These are phyloP conservation scores for Exephanes ischioxanthus DNA, from an alignment of 2,888 invertebrate genomes.

Conservation along the genomic window DNA sequence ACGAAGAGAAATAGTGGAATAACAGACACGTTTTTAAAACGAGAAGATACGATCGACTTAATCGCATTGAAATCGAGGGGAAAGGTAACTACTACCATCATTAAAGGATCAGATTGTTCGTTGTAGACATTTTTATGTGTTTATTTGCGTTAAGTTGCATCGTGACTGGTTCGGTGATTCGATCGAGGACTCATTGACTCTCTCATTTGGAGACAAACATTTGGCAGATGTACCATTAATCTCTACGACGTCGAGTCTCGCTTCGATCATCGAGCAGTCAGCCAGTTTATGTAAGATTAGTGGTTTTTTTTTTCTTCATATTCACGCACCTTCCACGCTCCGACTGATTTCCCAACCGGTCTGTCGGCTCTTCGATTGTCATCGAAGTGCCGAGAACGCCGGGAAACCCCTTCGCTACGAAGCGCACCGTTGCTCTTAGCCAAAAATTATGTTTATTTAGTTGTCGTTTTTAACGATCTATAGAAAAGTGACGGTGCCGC, in stretches of 20 bases:
- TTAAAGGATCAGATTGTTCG: constrained; percentile 64
- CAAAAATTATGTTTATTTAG: constrained; percentile 85
- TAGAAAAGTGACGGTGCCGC: constrained; percentile 43
- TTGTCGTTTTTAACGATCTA: constrained; percentile 63
- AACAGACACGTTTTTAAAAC: constrained; percentile 45
- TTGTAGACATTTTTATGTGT: constrained; percentile 54
- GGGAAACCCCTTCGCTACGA: constrained; percentile 69
- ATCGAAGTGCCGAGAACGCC: constrained; percentile 12
- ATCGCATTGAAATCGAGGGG: constrained; percentile 74
- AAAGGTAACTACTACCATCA: constrained; percentile 82
- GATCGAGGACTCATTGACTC: constrained; percentile 34
- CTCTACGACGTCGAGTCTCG: constrained; percentile 5
- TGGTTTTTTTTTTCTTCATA: constrained; percentile 41
- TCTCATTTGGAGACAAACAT: background rate
- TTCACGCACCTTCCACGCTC: constrained; percentile 61
- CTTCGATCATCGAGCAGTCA: constrained; percentile 35
- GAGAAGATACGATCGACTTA: constrained; percentile 70
- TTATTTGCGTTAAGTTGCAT: constrained; percentile 56
- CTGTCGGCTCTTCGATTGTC: constrained; percentile 66
- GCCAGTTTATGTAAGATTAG: constrained; percentile 54
- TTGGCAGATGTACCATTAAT: constrained; percentile 1
- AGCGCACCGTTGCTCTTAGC: constrained; percentile 83
- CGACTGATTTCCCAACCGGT: constrained; percentile 69
- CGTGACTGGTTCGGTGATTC: constrained; percentile 44
- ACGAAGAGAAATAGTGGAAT: constrained; percentile 23